These are phyloP conservation scores for Cryptotis parvus DNA, from an alignment of 2,113 vertebrate species.

Conservation along the genomic window DNA sequence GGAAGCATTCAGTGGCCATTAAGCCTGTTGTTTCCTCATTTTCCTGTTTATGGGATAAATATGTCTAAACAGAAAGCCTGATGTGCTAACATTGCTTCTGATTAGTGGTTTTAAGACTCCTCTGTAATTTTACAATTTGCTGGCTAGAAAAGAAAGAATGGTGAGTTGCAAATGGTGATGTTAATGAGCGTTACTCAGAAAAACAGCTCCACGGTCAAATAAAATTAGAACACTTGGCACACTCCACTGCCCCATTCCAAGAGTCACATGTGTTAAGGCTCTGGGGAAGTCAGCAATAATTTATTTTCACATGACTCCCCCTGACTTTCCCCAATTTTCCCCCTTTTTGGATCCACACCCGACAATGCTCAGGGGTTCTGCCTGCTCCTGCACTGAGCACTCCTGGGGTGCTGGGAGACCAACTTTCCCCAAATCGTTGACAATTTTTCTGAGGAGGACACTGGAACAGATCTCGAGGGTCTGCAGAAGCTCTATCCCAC, in stretches of 20 bases:
- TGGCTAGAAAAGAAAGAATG: conserved; percentile 59
- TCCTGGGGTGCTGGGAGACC: no score
- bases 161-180: not conserved
- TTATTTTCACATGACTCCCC: not conserved
- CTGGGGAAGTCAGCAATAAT: conserved; percentile 40
- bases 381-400: no score
- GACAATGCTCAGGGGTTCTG: no score
- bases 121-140: conserved; percentile 74
- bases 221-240: not conserved
- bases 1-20: conserved; percentile 58
- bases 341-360: no score
- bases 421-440: no score
- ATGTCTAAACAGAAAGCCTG: conserved; percentile 56
- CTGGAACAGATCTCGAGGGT: not conserved
- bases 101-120: conserved; percentile 44
- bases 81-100: not conserved
- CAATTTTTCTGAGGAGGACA: conserved; percentile 48
- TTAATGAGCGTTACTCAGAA: not conserved
- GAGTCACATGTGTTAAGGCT: not conserved
- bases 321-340: not conserved
- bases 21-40: conserved; percentile 14
- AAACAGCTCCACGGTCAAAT: conserved; percentile 28
- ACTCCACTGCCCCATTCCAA: not conserved
- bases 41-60: conserved; percentile 13
- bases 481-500: conserved; percentile 27